Evolutionary conservation across 2,113 vertebrate genomes (phyloP).

Genomic region (Brachypteracias leptosomus): DNA sequence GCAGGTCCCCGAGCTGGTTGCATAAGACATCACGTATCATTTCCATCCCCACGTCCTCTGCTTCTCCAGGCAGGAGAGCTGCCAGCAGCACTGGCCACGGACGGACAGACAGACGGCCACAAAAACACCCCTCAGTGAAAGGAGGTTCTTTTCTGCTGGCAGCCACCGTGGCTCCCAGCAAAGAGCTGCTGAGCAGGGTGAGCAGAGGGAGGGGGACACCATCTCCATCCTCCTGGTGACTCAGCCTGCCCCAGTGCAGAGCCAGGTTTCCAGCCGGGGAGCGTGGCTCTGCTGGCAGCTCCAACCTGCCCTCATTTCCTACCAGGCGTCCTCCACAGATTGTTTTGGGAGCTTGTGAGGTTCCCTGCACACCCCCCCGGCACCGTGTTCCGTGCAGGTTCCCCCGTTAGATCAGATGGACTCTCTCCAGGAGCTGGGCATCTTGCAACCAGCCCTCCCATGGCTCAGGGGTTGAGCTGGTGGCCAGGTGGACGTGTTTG

Average conservation of each 20-base stretch:
- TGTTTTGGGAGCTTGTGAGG: accelerated
- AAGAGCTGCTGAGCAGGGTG: background rate
- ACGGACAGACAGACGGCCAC: background rate
- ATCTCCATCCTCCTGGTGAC: background rate
- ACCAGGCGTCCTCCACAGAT: background rate
- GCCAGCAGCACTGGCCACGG: background rate
- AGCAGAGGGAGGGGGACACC: background rate
- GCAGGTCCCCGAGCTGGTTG: background rate
- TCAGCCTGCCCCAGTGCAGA: background rate
- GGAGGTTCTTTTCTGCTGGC: background rate
- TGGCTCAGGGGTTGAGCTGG: background rate
- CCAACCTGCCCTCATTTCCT: background rate
- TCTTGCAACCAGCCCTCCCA: background rate
- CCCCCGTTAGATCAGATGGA: background rate
- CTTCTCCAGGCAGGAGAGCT: background rate
- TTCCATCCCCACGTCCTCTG: background rate
- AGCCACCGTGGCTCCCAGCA: background rate
- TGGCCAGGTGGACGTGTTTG: background rate
- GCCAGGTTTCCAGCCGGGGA: background rate
- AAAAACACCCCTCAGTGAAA: background rate
- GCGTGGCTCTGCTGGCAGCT: background rate
- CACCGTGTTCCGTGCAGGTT: too few species aligned
- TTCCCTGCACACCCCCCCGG: background rate
- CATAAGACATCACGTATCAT: background rate
- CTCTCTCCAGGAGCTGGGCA: background rate